phyloP scores from a whole-genome alignment of 2,888 invertebrate species.

The Aporophyla nigra region DNA sequence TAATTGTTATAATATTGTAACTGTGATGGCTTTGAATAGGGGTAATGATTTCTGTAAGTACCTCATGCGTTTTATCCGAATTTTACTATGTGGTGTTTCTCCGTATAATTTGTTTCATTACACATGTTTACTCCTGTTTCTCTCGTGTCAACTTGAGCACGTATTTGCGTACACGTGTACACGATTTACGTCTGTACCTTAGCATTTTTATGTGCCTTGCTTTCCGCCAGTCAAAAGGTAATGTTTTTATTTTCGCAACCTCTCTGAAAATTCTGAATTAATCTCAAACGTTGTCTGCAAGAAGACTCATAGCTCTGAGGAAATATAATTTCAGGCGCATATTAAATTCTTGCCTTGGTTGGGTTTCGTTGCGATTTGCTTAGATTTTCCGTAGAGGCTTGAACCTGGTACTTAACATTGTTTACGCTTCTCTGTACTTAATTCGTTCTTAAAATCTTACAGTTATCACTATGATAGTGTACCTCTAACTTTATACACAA shows the following conservation, averaged over 20 bases:
- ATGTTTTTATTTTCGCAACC: conserved; percentile 47
- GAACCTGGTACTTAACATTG: conserved; percentile 11
- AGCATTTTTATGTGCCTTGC: conserved; percentile 44
- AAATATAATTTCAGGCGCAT: conserved; percentile 60
- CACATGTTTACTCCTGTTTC: conserved; percentile 11
- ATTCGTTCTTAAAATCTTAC: conserved; percentile 16
- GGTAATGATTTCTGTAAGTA: conserved; percentile 88
- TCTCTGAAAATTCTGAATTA: conserved; percentile 51
- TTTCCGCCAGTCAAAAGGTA: conserved; percentile 33
- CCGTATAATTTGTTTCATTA: conserved; percentile 5
- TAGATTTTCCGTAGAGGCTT: conserved; percentile 1
- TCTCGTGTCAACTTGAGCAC: conserved; percentile 1
- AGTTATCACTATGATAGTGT: neutral
- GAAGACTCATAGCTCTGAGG: conserved; percentile 46
- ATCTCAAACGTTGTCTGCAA: conserved; percentile 49
- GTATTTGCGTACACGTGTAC: conserved; percentile 24
- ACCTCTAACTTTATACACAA: neutral
- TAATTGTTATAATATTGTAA: conserved; percentile 55
- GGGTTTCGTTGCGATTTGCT: conserved; percentile 26
- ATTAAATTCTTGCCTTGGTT: conserved; percentile 42
- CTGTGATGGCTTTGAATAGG: conserved; percentile 72
- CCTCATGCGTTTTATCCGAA: neutral
- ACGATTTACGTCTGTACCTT: neutral
- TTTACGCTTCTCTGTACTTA: conserved; percentile 11
- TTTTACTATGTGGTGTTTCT: conserved; percentile 5